These are phyloP conservation scores for Hylaeus volcanicus DNA, from an alignment of 1,140 invertebrate species.

Conservation along the genomic window DNA sequence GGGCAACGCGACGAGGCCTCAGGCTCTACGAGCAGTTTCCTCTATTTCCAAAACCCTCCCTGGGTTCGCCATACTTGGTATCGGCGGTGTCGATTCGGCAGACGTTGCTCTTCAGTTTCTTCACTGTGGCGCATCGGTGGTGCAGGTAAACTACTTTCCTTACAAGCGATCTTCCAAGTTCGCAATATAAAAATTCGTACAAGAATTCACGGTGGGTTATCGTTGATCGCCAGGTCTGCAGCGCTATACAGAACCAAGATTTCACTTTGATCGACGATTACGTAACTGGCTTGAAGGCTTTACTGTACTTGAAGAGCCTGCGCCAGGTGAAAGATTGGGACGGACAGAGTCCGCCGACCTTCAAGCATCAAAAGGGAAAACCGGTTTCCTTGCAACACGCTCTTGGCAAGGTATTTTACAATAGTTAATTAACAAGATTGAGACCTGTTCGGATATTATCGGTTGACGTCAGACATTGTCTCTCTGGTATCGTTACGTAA, in stretches of 20 bases:
- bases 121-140: constrained; percentile 92
- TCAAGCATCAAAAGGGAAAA: constrained; percentile 96
- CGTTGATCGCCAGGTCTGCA: constrained; percentile 88
- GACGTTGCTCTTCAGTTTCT: constrained; percentile 96
- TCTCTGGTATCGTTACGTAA: too few relatives aligned
- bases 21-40: constrained; percentile 94
- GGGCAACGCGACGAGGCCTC: constrained; percentile 96
- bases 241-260: constrained; percentile 99
- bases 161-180: background rate
- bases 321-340: constrained; percentile 88
- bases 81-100: constrained; percentile 97
- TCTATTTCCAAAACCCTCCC: constrained; percentile 91
- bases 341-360: constrained; percentile 95
- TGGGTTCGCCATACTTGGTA: constrained; percentile 95
- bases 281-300: constrained; percentile 92
- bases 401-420: constrained; percentile 83
- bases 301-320: constrained; percentile 91
- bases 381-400: constrained; percentile 84
- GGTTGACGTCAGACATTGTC: too few relatives aligned
- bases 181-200: background rate
- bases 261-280: constrained; percentile 98
- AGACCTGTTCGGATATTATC: too few relatives aligned
- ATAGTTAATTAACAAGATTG: background rate
- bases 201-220: background rate
- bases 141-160: constrained; percentile 85